Conservation (phyloP, 1,140 invertebrate species). For the Drosophila obscura region DNA sequence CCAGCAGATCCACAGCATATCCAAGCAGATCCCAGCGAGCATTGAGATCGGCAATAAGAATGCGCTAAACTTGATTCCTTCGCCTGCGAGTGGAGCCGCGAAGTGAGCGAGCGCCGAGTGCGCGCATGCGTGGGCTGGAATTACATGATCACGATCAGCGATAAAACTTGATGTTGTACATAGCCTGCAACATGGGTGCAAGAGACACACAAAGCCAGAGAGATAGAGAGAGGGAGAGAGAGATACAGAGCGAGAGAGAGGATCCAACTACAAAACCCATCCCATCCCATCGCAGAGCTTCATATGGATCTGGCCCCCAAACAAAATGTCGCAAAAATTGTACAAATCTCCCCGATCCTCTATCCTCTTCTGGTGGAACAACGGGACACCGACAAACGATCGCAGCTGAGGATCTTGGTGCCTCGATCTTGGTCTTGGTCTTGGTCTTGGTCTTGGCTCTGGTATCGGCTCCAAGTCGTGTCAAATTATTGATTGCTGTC, state of each 20-base stretch:
- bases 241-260: conserved; percentile 2
- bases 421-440: conserved; percentile 27
- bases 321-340: conserved; percentile 77
- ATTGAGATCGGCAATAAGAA: conserved; percentile 64
- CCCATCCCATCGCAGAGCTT: conserved; percentile 24
- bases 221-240: conserved; percentile 16
- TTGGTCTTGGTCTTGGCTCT: conserved; percentile 25
- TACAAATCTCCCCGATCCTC: conserved; percentile 50
- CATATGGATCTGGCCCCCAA: conserved; percentile 22
- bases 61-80: conserved; percentile 81
- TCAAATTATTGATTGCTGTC: conserved; percentile 77
- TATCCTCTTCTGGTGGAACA: conserved; percentile 31
- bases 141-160: conserved; percentile 84
- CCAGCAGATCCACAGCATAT: conserved; percentile 8
- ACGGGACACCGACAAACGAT: conserved; percentile 56
- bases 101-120: conserved; percentile 65
- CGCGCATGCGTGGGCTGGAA: conserved; percentile 83
- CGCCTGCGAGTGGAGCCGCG: conserved; percentile 6
- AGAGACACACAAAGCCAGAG: conserved; percentile 2
- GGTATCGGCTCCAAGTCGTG: conserved; percentile 55
- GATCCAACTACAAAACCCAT: neutral
- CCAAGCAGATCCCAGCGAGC: conserved; percentile 1
- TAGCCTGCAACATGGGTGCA: conserved; percentile 60
- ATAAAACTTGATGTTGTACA: conserved; percentile 84
- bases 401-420: conserved; percentile 1